Evolutionary conservation across 2,113 vertebrate species (phyloP).

Genomic region (Chrysemys picta): DNA sequence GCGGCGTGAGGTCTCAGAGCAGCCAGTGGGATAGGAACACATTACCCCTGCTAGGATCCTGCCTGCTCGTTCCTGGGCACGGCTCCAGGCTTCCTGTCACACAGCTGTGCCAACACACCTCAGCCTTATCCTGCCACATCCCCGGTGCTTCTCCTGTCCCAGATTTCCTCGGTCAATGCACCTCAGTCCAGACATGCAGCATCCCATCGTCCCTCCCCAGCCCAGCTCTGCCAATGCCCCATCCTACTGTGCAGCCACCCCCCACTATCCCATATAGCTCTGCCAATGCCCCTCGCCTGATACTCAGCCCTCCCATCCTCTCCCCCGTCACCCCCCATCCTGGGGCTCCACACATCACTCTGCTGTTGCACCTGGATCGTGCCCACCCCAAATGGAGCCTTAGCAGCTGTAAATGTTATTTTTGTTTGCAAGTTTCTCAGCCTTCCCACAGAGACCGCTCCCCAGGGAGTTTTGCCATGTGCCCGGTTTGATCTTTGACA

Average conservation of each 20-base stretch:
- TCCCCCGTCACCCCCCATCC: background rate
- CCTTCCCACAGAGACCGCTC: background rate
- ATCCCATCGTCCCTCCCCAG: background rate
- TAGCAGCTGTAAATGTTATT: background rate
- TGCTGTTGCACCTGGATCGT: rapidly evolving
- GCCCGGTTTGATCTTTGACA: rapidly evolving
- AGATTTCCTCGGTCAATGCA: background rate
- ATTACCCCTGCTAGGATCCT: rapidly evolving
- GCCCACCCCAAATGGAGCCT: background rate
- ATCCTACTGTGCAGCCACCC: background rate
- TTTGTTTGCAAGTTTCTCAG: background rate
- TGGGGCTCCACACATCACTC: background rate
- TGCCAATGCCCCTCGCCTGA: background rate
- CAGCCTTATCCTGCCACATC: background rate
- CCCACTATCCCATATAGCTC: background rate
- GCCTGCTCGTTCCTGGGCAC: background rate
- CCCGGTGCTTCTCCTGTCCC: background rate
- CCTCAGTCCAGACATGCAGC: background rate
- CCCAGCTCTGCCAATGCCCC: background rate
- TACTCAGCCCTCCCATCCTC: background rate
- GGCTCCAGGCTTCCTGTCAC: background rate
- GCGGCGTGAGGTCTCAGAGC: rapidly evolving
- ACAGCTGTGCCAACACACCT: background rate
- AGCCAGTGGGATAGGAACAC: rapidly evolving
- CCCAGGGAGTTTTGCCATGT: background rate